A percentile compares a stretch with the other conserved stretches of the same genome.
These are phyloP conservation scores for Allacma fusca DNA, from an alignment of 2,888 invertebrate species.

Conservation along the genomic window DNA sequence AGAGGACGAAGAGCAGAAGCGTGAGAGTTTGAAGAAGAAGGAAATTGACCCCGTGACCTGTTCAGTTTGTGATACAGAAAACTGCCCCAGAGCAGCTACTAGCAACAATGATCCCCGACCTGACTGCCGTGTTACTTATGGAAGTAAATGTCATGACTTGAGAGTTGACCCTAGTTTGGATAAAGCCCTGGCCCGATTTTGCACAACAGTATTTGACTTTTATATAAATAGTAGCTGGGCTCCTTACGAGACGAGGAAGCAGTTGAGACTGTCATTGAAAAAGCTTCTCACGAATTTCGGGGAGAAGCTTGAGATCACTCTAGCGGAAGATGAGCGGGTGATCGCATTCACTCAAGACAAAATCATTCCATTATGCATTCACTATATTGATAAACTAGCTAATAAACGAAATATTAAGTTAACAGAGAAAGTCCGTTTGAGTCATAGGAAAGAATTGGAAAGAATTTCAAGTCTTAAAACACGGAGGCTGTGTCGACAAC, in stretches of 20 bases:
- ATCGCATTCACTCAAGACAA: conserved; percentile 25
- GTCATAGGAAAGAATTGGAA: conserved; percentile 3
- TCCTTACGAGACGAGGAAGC: conserved; percentile 56
- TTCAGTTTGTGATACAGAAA: conserved; percentile 26
- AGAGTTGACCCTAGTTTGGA: conserved; percentile 55
- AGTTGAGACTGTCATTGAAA: conserved; percentile 52
- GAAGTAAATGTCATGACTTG: conserved; percentile 45
- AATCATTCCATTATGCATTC: conserved; percentile 42
- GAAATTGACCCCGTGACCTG: not conserved
- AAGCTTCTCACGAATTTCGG: conserved; percentile 51
- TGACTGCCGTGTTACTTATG: conserved; percentile 17
- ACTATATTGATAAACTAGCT: conserved; percentile 27
- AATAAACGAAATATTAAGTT: not conserved
- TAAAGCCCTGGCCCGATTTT: conserved; percentile 53
- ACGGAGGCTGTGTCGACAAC: conserved; percentile 48
- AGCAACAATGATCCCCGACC: not conserved
- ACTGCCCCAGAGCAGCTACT: conserved; percentile 20
- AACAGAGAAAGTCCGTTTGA: not conserved
- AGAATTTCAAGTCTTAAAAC: conserved; percentile 45
- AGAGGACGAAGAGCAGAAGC: not conserved
- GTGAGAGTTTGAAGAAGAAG: not conserved
- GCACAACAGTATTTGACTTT: conserved; percentile 52
- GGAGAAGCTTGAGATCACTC: conserved; percentile 42
- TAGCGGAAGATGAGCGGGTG: conserved; percentile 8
- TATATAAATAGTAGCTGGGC: conserved; percentile 57